Evolutionary conservation across 2,113 vertebrate species (phyloP).

Genomic region (Thryonomys swinderianus): DNA sequence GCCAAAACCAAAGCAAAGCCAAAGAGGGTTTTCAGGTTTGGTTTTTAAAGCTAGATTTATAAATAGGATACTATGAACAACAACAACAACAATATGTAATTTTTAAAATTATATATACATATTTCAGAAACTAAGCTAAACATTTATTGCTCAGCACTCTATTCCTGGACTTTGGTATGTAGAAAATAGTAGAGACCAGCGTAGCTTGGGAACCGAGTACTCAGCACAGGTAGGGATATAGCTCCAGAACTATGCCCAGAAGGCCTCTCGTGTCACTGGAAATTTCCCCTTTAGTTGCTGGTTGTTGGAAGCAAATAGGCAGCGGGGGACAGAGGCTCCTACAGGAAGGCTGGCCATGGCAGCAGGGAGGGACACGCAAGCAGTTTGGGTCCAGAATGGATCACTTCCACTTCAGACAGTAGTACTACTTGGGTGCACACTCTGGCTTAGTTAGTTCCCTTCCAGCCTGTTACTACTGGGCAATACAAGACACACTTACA

Average conservation of each 20-base stretch:
- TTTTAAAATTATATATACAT: neutral
- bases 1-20: neutral
- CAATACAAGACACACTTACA: neutral
- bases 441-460: neutral
- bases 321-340: neutral
- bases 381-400: neutral
- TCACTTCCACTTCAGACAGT: neutral
- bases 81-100: neutral
- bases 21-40: neutral
- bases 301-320: neutral
- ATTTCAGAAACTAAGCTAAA: constrained; percentile 7
- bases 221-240: neutral
- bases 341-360: neutral
- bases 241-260: neutral
- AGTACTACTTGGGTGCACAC: neutral
- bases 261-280: too few relatives aligned
- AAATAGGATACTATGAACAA: constrained; percentile 21
- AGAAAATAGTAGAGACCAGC: neutral
- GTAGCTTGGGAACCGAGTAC: neutral
- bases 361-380: neutral
- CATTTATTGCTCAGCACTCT: neutral
- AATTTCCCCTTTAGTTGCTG: neutral
- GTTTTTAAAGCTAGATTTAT: neutral
- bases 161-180: neutral
- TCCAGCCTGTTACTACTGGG: neutral